These are phyloP conservation scores for Lontra canadensis DNA, from an alignment of 2,113 vertebrate species.

Conservation along the genomic window DNA sequence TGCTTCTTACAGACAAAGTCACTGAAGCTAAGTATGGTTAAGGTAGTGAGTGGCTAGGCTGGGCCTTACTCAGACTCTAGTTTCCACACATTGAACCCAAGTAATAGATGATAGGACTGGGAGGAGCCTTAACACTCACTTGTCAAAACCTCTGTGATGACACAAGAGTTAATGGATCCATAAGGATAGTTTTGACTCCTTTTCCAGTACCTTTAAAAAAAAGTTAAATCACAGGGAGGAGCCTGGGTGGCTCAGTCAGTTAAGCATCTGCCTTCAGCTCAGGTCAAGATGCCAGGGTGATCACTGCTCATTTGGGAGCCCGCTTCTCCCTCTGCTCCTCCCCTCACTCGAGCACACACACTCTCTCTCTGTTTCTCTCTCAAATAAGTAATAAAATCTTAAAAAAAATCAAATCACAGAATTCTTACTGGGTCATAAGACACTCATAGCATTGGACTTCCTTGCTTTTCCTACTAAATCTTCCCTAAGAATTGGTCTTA, in stretches of 20 bases:
- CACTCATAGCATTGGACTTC: background rate
- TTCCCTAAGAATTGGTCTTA: background rate
- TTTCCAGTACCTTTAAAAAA: background rate
- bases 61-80: background rate
- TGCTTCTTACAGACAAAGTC: background rate
- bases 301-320: too few species aligned
- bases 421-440: background rate
- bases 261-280: background rate
- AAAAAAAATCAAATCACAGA: background rate
- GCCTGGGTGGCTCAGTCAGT: background rate
- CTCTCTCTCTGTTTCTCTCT: too few species aligned
- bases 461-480: background rate
- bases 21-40: background rate
- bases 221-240: background rate
- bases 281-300: too few species aligned
- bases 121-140: background rate
- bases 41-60: background rate
- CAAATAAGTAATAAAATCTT: background rate
- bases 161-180: background rate
- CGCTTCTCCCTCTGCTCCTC: too few species aligned
- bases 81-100: background rate
- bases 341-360: too few species aligned
- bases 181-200: background rate
- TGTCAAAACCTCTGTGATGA: background rate
- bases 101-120: background rate